Conservation (phyloP, 1,140 invertebrate species). For the Lasaia peninsularis region DNA sequence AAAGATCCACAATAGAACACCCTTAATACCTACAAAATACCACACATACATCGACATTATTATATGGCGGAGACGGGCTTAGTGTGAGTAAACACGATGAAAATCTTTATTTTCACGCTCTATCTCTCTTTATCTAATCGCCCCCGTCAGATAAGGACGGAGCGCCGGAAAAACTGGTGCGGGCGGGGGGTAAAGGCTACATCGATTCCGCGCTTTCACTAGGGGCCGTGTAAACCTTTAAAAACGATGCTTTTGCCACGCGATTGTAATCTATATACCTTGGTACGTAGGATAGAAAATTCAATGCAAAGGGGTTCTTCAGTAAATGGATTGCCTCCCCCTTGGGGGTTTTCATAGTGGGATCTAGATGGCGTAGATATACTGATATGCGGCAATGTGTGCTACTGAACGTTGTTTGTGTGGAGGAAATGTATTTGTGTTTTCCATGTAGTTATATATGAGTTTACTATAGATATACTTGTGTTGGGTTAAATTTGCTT, state of each 20-base stretch:
- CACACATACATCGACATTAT: slow-evolving; percentile 45
- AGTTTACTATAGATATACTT: slow-evolving; percentile 54
- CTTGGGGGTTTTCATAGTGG: slow-evolving; percentile 73
- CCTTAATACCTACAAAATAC: slow-evolving; percentile 46
- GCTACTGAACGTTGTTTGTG: slow-evolving; percentile 45
- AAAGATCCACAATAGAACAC: slow-evolving; percentile 30
- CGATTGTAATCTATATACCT: slow-evolving; percentile 70
- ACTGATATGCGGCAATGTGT: slow-evolving; percentile 65
- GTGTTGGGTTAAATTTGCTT: slow-evolving; percentile 69
- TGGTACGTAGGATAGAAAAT: slow-evolving; percentile 56
- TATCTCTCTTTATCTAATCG: slow-evolving; percentile 78
- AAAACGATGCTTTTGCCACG: slow-evolving; percentile 61
- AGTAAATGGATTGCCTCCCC: slow-evolving; percentile 76
- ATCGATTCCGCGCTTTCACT: slow-evolving; percentile 77
- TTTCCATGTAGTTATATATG: slow-evolving; percentile 50
- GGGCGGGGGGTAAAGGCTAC: slow-evolving; percentile 74
- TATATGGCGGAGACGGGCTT: slow-evolving; percentile 45
- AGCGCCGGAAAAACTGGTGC: slow-evolving; percentile 74
- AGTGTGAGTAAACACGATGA: slow-evolving; percentile 76
- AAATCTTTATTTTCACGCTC: slow-evolving; percentile 78
- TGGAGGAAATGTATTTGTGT: slow-evolving; percentile 47
- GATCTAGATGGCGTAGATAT: slow-evolving; percentile 76
- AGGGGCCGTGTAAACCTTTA: slow-evolving; percentile 77
- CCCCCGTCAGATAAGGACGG: slow-evolving; percentile 73
- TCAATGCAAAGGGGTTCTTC: slow-evolving; percentile 38